Evolutionary conservation across 2,888 invertebrate genomes (phyloP), one percentile per base, ranked within the genome.

Genomic region (Lissonota sp.): DNA sequence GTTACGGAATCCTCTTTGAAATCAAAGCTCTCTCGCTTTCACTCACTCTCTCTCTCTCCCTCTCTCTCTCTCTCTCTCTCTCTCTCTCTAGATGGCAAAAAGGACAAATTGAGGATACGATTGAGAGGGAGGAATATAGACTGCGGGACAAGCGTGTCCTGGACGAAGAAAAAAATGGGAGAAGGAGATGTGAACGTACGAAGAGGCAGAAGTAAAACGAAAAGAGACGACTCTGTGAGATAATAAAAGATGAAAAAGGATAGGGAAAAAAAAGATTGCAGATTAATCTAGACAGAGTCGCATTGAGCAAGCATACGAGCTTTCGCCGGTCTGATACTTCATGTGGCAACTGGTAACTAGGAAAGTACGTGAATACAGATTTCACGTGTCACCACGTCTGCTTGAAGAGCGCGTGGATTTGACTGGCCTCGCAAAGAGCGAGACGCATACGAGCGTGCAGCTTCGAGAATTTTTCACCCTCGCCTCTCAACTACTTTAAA

Each of bases 1-100:
- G 88, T 86, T 87, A 86, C 26, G 78, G 86, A 85, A 84, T 86
- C 87, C 90, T 88, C 90, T 91, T 91, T 90, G 89, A 90, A 91
- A 89, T 91, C 89, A 90, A 90, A 91, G 89, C 89, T 84, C 26
- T 26, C 26, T 26, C 26, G 26, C 26, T 26, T 3, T 3, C 26
- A 2, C 26, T 26, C 26, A 2, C 3, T 26, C 3, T 3, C 26
- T 26, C 26, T 26, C 26, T 26, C 26, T 26, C 3, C 3, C 26
- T 1, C 79, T 26, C 26, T 3, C 26, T 26, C 26, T 26, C 26
- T 26, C 3, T 26, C 3, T 3, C 26, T 26, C 26, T 26, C 26
- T 26, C 26, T 26, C 3, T 26, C 26, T 1, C 79, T 86, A 86
- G 87, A 67, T 66, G 75, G 57, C 49, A 87, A 75, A 74, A 79